These are phyloP conservation scores for Eupeodes latifasciatus DNA, from an alignment of 2,888 invertebrate genomes.

Conservation along the genomic window DNA sequence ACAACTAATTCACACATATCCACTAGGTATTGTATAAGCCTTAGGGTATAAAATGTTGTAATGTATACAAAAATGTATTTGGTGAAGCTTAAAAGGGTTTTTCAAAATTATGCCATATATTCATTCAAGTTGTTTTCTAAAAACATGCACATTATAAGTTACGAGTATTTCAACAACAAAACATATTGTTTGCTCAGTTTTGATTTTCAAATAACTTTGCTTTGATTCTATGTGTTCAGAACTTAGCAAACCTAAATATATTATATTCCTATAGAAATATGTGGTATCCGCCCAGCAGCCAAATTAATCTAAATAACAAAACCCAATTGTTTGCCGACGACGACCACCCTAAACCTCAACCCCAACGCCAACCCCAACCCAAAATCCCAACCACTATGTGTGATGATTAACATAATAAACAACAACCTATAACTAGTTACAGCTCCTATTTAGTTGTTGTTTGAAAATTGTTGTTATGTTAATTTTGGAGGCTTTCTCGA, in stretches of 20 bases:
- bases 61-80: no score
- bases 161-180: background rate
- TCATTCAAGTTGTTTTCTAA: no score
- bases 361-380: background rate
- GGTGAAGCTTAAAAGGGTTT: no score
- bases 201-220: slow-evolving; percentile 19
- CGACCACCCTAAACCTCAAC: background rate
- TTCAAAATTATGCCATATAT: no score
- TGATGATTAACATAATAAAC: background rate
- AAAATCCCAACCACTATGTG: background rate
- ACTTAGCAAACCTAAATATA: no score
- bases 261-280: background rate
- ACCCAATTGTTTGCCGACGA: slow-evolving; percentile 19
- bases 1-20: no score
- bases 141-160: background rate
- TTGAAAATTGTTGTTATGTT: slow-evolving; percentile 53
- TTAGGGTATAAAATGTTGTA: no score
- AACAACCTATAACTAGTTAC: slow-evolving; percentile 2
- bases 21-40: no score
- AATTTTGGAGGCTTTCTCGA: slow-evolving; percentile 35
- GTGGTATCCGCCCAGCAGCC: slow-evolving; percentile 14
- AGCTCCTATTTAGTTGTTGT: background rate
- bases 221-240: slow-evolving; percentile 13
- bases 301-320: slow-evolving; percentile 54
- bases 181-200: slow-evolving; percentile 27